Evolutionary conservation across 2,113 vertebrate species (phyloP).

Genomic region (Malurus melanocephalus): DNA sequence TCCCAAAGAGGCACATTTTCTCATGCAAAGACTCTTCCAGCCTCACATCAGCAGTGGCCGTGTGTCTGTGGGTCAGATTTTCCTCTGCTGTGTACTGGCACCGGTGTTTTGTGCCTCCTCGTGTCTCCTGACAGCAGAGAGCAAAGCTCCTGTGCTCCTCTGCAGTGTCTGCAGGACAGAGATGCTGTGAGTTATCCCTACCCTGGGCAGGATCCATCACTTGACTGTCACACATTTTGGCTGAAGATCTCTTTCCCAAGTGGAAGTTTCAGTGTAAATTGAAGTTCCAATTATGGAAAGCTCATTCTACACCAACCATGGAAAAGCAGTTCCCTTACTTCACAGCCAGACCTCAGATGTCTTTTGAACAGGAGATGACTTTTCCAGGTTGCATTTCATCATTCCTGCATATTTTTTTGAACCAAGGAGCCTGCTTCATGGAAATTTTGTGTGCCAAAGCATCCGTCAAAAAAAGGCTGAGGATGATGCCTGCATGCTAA

Average conservation of each 20-base stretch:
- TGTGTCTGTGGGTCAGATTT: not conserved
- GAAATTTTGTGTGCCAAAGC: not conserved
- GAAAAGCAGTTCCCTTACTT: not conserved
- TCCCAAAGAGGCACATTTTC: not conserved
- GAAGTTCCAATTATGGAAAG: not conserved
- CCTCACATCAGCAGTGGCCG: rapidly evolving
- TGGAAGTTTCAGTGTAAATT: not conserved
- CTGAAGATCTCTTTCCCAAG: not conserved
- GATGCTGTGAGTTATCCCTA: rapidly evolving
- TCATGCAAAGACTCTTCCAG: not conserved
- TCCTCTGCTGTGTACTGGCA: rapidly evolving
- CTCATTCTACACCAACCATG: not conserved
- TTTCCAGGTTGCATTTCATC: not conserved
- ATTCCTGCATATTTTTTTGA: not conserved
- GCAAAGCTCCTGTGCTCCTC: not conserved
- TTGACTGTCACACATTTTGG: not conserved
- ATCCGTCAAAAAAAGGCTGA: not conserved
- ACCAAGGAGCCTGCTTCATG: not conserved
- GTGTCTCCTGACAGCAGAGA: not conserved
- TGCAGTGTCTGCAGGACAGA: not conserved
- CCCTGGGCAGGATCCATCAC: not conserved
- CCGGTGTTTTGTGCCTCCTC: rapidly evolving
- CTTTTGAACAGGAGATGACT: not conserved
- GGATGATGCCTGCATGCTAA: not conserved
- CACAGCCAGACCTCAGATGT: not conserved